Percentiles rank a stretch among this genome's conserved stretches.
Evolutionary conservation across 2,797 vertebrate genomes (phyloP).

Genomic region (Neosilurus mollespiculum): DNA sequence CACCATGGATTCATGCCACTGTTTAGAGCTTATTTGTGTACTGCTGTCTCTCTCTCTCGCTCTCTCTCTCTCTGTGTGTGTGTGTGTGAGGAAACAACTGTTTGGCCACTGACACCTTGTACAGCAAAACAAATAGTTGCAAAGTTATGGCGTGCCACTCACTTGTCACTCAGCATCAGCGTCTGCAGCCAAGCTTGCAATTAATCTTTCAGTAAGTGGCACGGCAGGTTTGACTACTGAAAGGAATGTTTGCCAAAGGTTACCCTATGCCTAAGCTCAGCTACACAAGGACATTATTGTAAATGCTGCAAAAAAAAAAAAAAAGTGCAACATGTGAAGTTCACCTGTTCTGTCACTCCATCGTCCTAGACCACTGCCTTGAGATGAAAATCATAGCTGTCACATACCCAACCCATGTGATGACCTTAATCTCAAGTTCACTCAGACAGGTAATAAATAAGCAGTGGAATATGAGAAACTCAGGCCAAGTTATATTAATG

Average conservation of each 20-base stretch:
- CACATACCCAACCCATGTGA: conserved; percentile 47
- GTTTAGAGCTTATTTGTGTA: conserved; percentile 61
- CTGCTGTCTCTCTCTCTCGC: conserved; percentile 8
- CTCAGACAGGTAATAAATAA: conserved; percentile 58
- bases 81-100: conserved; percentile 61
- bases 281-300: conserved; percentile 33
- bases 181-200: conserved; percentile 63
- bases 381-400: conserved; percentile 54
- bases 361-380: conserved; percentile 43
- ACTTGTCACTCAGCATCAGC: conserved; percentile 73
- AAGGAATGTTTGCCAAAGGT: conserved; percentile 64
- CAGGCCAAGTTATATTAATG: conserved; percentile 54
- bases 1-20: conserved; percentile 35
- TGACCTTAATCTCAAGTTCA: conserved; percentile 60
- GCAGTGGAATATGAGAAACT: conserved; percentile 45
- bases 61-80: no score
- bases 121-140: conserved; percentile 67
- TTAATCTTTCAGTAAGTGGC: conserved; percentile 71
- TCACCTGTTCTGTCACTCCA: conserved; percentile 46
- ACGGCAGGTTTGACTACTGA: conserved; percentile 61
- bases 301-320: conserved; percentile 20
- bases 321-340: conserved; percentile 20
- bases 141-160: conserved; percentile 70
- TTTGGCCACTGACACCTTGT: conserved; percentile 63
- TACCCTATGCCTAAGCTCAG: conserved; percentile 15